A percentile compares a stretch with the other conserved stretches of the same genome.
Conservation (phyloP, 2,888 invertebrate genomes). For the Parnassius apollo region DNA sequence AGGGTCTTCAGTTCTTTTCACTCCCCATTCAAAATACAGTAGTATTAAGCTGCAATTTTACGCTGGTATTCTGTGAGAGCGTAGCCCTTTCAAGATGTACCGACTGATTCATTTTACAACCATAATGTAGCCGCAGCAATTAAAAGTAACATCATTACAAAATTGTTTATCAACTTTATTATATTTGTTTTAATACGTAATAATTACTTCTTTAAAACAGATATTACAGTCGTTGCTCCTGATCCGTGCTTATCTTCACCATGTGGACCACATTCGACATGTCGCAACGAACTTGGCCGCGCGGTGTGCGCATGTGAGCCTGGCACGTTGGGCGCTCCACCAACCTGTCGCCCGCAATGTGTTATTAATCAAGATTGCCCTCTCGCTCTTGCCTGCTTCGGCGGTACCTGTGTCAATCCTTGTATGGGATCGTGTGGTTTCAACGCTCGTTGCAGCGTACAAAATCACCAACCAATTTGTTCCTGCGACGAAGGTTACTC, state of each 20-base stretch:
- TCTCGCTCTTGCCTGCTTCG: constrained; percentile 85
- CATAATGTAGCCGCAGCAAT: too few relatives aligned
- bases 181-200: background rate
- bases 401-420: constrained; percentile 87
- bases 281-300: constrained; percentile 82
- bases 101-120: too few relatives aligned
- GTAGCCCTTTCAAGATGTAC: too few relatives aligned
- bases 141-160: background rate
- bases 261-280: constrained; percentile 85
- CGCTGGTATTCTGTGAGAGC: too few relatives aligned
- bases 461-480: constrained; percentile 89
- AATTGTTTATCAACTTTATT: background rate
- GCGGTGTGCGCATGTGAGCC: constrained; percentile 87
- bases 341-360: constrained; percentile 89
- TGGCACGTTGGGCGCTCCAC: constrained; percentile 89
- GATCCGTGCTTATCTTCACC: constrained; percentile 86
- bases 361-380: constrained; percentile 90
- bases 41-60: too few relatives aligned
- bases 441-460: constrained; percentile 87
- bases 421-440: constrained; percentile 89
- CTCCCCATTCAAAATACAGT: too few relatives aligned
- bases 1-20: too few relatives aligned
- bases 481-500: constrained; percentile 87
- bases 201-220: constrained; percentile 35
- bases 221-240: constrained; percentile 48